phyloP scores from a whole-genome alignment of 1,140 invertebrate genomes.

The Acromyrmex heyeri region DNA sequence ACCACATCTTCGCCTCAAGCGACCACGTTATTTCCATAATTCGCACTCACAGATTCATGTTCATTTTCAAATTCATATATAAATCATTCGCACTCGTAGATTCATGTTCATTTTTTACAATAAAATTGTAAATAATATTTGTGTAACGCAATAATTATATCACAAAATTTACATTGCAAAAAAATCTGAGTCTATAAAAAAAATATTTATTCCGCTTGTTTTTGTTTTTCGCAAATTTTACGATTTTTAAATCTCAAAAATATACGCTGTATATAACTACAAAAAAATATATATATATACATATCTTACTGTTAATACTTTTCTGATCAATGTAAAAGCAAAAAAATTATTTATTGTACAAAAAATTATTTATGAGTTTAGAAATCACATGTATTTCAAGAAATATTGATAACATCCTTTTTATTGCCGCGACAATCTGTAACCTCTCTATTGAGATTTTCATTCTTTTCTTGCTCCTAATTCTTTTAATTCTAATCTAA shows the following conservation, averaged over 20 bases:
- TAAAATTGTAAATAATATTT: constrained; percentile 4
- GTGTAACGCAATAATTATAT: background rate
- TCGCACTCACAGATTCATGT: background rate
- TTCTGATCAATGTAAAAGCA: background rate
- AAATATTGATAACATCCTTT: background rate
- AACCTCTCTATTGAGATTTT: background rate
- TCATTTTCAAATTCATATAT: background rate
- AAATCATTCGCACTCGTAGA: background rate
- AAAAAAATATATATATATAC: background rate
- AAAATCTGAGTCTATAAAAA: background rate
- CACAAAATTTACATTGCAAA: background rate
- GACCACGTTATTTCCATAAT: background rate
- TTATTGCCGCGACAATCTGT: background rate
- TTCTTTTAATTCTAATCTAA: constrained; percentile 8
- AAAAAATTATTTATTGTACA: background rate
- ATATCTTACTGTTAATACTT: background rate
- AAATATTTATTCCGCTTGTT: background rate
- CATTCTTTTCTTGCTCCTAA: background rate
- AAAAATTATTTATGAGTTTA: background rate
- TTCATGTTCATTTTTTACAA: background rate
- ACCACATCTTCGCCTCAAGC: background rate
- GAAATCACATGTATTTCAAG: background rate
- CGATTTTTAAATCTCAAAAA: constrained; percentile 11
- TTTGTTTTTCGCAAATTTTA: background rate
- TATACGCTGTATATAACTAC: background rate